Percentiles rank a stretch among this genome's conserved stretches.
These are phyloP conservation scores for Anoplophora glabripennis DNA, from an alignment of 1,140 invertebrate species.

Conservation along the genomic window DNA sequence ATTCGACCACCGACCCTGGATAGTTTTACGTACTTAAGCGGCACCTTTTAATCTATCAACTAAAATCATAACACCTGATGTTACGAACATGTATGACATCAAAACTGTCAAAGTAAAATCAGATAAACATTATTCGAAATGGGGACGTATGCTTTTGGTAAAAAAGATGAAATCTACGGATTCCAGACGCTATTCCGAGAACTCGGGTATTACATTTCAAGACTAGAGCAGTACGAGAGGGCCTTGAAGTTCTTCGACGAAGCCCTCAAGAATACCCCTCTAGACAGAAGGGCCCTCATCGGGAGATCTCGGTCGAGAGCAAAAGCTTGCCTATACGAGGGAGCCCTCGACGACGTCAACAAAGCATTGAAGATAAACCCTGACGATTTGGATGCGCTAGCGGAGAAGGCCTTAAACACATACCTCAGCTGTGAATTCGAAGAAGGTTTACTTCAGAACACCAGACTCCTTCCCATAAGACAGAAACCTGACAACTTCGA, in stretches of 20 bases:
- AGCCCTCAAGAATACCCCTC: conserved; percentile 48
- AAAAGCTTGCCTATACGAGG: conserved; percentile 51
- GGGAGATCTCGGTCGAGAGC: conserved; percentile 52
- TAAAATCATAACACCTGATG: too few species aligned
- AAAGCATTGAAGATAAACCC: conserved; percentile 51
- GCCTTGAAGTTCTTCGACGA: conserved; percentile 50
- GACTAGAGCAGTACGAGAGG: conserved; percentile 32
- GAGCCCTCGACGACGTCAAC: conserved; percentile 53
- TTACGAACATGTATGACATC: too few species aligned
- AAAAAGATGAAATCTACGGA: conserved; percentile 53
- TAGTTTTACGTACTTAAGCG: too few species aligned
- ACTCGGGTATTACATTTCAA: conserved; percentile 51
- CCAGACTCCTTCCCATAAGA: conserved; percentile 46
- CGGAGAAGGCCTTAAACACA: conserved; percentile 53
- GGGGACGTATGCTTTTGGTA: background rate
- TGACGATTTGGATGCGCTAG: conserved; percentile 50
- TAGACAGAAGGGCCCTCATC: conserved; percentile 52
- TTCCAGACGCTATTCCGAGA: conserved; percentile 54
- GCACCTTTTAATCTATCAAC: too few species aligned
- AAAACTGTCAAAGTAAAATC: too few species aligned
- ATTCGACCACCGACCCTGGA: too few species aligned
- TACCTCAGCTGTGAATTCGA: conserved; percentile 58
- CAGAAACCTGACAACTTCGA: conserved; percentile 54
- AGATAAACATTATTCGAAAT: too few species aligned
- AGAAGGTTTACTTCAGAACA: conserved; percentile 54